A percentile compares a stretch with the other conserved stretches of the same genome.
These are phyloP conservation scores for Ceyx erithaca DNA, from an alignment of 2,797 vertebrate species.

Conservation along the genomic window DNA sequence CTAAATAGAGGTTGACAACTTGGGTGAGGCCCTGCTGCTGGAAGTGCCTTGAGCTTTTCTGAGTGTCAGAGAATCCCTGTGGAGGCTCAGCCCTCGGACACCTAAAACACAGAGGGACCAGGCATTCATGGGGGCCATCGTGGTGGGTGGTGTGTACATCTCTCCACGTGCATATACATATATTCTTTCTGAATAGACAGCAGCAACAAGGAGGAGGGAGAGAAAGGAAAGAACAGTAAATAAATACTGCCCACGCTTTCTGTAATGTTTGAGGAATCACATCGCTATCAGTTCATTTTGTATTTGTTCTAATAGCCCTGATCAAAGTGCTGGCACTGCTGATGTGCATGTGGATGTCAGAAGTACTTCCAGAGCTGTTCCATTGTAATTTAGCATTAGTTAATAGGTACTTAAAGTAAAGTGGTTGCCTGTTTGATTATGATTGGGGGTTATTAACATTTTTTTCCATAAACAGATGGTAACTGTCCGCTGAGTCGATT, in stretches of 20 bases:
- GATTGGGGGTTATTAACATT: slow-evolving; percentile 74
- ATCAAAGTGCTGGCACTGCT: slow-evolving; percentile 61
- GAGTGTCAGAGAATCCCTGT: accelerated
- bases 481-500: slow-evolving; percentile 57
- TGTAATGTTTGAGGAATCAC: neutral
- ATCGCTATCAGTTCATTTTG: slow-evolving; percentile 26
- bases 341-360: slow-evolving; percentile 70
- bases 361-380: slow-evolving; percentile 63
- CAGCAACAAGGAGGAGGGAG: neutral
- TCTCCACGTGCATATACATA: neutral
- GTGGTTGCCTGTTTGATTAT: slow-evolving; percentile 77
- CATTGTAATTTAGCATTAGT: slow-evolving; percentile 74
- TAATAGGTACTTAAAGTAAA: slow-evolving; percentile 78
- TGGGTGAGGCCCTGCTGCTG: accelerated
- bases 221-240: neutral
- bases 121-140: neutral
- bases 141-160: neutral
- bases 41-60: neutral
- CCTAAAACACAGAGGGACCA: neutral
- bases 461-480: slow-evolving; percentile 75
- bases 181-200: neutral
- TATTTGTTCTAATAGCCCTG: slow-evolving; percentile 52
- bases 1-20: neutral
- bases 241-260: neutral
- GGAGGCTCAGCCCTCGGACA: neutral